These are phyloP conservation scores for Neopelma chrysocephalum DNA, from an alignment of 2,797 vertebrate species.

Conservation along the genomic window DNA sequence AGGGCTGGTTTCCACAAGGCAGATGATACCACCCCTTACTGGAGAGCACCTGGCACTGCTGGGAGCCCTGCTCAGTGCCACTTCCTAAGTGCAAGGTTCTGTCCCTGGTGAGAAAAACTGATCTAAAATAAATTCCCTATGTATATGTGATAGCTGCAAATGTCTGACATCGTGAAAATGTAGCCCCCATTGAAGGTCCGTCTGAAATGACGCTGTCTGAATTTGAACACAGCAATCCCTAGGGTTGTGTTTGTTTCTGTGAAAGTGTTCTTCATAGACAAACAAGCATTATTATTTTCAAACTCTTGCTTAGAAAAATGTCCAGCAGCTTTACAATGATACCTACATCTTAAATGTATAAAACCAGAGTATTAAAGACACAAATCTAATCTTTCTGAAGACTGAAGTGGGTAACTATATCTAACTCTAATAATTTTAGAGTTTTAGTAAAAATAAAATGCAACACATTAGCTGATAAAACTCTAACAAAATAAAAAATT, in stretches of 20 bases:
- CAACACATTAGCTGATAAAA: background rate
- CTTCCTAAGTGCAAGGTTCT: background rate
- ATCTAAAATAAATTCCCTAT: background rate
- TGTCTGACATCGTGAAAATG: background rate
- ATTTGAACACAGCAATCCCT: background rate
- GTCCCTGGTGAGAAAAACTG: background rate
- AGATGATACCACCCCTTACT: conserved; percentile 14
- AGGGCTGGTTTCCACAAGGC: background rate
- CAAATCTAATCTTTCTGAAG: background rate
- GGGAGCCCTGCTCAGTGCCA: background rate
- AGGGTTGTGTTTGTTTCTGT: background rate
- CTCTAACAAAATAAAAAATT: background rate
- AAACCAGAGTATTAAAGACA: background rate
- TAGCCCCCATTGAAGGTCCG: background rate
- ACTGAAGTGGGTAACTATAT: background rate
- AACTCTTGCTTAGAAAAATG: background rate
- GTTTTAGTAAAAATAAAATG: background rate
- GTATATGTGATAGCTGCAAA: background rate
- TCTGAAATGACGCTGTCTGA: background rate
- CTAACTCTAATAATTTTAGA: background rate
- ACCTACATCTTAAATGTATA: background rate
- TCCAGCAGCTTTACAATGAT: background rate
- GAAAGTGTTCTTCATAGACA: background rate
- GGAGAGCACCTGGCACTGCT: background rate
- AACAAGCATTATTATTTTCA: background rate